phyloP scores from a whole-genome alignment of 1,140 invertebrate species.

The Aleiodes sp. region DNA sequence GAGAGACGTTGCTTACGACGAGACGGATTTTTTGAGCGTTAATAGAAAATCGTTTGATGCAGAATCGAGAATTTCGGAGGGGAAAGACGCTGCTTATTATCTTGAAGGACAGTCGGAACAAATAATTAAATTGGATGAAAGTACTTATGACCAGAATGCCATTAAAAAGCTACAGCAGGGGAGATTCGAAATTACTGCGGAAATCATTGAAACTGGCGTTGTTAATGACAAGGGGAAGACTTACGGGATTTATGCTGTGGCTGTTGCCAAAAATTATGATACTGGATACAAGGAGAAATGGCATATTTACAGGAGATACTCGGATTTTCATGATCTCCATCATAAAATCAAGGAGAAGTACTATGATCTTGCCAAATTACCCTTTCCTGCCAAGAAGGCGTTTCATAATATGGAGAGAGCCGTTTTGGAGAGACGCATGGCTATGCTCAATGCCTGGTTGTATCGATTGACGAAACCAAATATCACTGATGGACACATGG shows the following conservation, averaged over 20 bases:
- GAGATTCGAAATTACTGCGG: slow-evolving; percentile 70
- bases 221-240: slow-evolving; percentile 82
- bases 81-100: slow-evolving; percentile 48
- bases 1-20: slow-evolving; percentile 39
- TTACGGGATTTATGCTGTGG: slow-evolving; percentile 90
- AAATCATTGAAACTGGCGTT: slow-evolving; percentile 79
- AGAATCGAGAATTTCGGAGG: slow-evolving; percentile 44
- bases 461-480: slow-evolving; percentile 73
- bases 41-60: slow-evolving; percentile 31
- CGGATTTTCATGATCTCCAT: slow-evolving; percentile 91
- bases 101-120: slow-evolving; percentile 49
- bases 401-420: slow-evolving; percentile 91
- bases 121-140: slow-evolving; percentile 51
- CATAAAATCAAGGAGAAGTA: slow-evolving; percentile 82
- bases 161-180: slow-evolving; percentile 70
- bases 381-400: slow-evolving; percentile 92
- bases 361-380: slow-evolving; percentile 79
- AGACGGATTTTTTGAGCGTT: slow-evolving; percentile 36
- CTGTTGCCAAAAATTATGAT: slow-evolving; percentile 75
- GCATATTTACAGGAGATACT: slow-evolving; percentile 87
- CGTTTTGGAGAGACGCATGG: slow-evolving; percentile 87
- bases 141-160: slow-evolving; percentile 53
- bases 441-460: slow-evolving; percentile 86
- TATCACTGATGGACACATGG: slow-evolving; percentile 72
- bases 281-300: slow-evolving; percentile 77